phyloP scores from a whole-genome alignment of 2,888 invertebrate genomes.

The Pristionchus entomophagus region DNA sequence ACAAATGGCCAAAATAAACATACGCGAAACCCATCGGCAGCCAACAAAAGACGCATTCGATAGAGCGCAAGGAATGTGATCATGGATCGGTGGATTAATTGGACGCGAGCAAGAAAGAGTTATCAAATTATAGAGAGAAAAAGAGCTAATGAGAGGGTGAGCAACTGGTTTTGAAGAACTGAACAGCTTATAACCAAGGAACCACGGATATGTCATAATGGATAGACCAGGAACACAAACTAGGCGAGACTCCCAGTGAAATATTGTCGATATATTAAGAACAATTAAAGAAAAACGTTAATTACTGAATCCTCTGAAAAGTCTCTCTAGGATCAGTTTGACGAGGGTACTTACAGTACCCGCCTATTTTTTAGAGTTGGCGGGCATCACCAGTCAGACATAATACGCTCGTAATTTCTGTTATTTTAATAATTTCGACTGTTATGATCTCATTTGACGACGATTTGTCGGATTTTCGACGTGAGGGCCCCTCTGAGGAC shows the following conservation, averaged over 20 bases:
- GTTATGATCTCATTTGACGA: slow-evolving; percentile 43
- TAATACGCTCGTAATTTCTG: not conserved
- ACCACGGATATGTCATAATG: not conserved
- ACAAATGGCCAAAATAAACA: not conserved
- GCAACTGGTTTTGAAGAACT: slow-evolving; percentile 1
- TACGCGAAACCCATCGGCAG: not conserved
- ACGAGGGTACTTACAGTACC: not conserved
- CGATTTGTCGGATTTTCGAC: slow-evolving; percentile 40
- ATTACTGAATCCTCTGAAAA: too few species aligned
- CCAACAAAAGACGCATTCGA: slow-evolving; percentile 1
- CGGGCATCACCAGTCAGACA: not conserved
- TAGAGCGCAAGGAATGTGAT: not conserved
- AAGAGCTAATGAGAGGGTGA: not conserved
- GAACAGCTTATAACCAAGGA: not conserved
- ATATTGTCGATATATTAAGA: not conserved
- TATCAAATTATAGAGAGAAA: slow-evolving; percentile 34
- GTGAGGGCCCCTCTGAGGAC: slow-evolving; percentile 9
- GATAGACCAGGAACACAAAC: not conserved
- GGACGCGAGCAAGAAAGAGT: not conserved
- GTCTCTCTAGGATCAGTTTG: not conserved
- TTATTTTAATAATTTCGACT: not conserved
- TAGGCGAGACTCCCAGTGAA: not conserved
- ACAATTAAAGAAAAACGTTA: too few species aligned
- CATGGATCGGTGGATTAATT: not conserved
- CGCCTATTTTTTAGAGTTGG: not conserved